Evolutionary conservation across 2,113 vertebrate species (phyloP).

Genomic region (Gallinago media): DNA sequence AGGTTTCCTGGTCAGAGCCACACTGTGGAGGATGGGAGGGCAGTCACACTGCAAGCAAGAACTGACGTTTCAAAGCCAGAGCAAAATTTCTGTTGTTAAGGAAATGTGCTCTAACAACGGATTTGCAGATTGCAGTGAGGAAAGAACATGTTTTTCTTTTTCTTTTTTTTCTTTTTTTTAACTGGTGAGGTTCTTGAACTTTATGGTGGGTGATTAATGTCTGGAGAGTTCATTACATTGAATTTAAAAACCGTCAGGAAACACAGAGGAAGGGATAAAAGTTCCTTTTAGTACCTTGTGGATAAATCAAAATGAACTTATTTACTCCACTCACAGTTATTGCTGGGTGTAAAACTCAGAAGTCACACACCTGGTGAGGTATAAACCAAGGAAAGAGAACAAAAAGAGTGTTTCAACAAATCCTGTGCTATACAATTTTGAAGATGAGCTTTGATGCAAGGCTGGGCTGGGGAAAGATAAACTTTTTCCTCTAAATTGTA

Average conservation of each 20-base stretch:
- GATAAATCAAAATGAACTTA: background rate
- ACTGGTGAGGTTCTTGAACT: background rate
- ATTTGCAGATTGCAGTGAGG: background rate
- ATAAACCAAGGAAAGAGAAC: background rate
- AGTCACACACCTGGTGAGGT: background rate
- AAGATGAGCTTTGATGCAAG: background rate
- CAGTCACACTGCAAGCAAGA: constrained; percentile 36
- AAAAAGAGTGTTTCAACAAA: background rate
- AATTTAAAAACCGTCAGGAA: background rate
- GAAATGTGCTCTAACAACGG: background rate
- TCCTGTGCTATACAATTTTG: background rate
- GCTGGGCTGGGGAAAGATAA: background rate
- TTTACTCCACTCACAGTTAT: background rate
- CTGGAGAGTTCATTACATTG: background rate
- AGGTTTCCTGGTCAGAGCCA: background rate
- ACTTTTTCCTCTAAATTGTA: background rate
- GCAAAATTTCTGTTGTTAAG: constrained; percentile 25
- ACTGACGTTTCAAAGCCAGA: background rate
- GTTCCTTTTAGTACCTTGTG: background rate
- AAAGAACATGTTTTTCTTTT: background rate
- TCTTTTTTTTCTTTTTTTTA: background rate
- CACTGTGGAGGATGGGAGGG: background rate
- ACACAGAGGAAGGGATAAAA: background rate
- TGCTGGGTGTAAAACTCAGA: background rate
- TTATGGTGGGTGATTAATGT: background rate